Evolutionary conservation across 2,797 vertebrate genomes (phyloP).

Genomic region (Odontamblyopus lacepedii): DNA sequence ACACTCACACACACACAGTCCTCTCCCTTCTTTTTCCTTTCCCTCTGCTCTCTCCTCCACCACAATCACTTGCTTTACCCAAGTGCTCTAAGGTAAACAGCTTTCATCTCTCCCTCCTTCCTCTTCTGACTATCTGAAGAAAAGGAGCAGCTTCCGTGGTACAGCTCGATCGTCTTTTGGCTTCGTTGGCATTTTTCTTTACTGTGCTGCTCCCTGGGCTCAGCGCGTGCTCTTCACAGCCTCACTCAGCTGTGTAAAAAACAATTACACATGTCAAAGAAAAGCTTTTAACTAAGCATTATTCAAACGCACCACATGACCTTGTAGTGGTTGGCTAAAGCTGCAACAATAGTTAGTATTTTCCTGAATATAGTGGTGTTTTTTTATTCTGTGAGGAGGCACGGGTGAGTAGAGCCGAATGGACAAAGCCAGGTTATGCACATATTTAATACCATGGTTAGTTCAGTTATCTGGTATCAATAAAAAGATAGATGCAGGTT

Average conservation of each 20-base stretch:
- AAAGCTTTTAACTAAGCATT: slow-evolving; percentile 21
- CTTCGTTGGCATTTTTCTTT: slow-evolving; percentile 37
- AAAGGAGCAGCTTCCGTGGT: slow-evolving; percentile 34
- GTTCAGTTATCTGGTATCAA: too few species aligned
- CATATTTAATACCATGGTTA: too few species aligned
- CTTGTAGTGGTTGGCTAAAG: background rate
- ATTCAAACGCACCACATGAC: background rate
- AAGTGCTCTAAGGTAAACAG: slow-evolving; percentile 33
- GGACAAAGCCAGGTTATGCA: background rate
- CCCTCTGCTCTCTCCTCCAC: slow-evolving; percentile 1
- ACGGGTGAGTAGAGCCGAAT: background rate
- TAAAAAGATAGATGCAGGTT: too few species aligned
- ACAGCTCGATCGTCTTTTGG: slow-evolving; percentile 26
- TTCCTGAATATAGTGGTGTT: background rate
- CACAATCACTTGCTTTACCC: slow-evolving; percentile 35
- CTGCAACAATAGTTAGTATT: background rate
- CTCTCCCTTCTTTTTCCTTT: too few species aligned
- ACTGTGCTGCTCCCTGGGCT: slow-evolving; percentile 5
- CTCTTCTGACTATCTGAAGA: slow-evolving; percentile 27
- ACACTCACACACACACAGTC: too few species aligned
- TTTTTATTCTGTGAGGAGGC: background rate
- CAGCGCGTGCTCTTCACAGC: slow-evolving; percentile 13
- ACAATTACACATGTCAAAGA: slow-evolving; percentile 22
- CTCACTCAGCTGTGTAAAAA: slow-evolving; percentile 21
- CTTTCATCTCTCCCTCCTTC: slow-evolving; percentile 45